A percentile compares a stretch with the other conserved stretches of the same genome.
phyloP scores from a whole-genome alignment of 2,888 invertebrate species.

The Chalcosyrphus nemorum region DNA sequence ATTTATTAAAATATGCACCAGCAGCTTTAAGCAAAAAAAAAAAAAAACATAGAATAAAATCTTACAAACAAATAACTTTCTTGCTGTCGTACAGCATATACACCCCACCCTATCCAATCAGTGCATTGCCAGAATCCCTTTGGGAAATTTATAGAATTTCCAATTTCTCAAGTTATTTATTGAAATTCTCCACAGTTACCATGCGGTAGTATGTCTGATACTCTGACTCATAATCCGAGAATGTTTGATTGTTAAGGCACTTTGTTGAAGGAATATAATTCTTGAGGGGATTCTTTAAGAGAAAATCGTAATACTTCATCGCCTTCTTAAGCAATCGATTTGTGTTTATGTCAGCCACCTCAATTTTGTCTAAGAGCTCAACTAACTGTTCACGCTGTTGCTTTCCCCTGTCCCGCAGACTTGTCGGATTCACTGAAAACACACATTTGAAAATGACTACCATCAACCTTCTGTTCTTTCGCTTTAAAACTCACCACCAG shows the following conservation, averaged over 20 bases:
- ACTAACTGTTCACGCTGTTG: slow-evolving; percentile 78
- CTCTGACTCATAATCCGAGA: slow-evolving; percentile 79
- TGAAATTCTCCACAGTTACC: slow-evolving; percentile 76
- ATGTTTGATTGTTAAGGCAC: slow-evolving; percentile 78
- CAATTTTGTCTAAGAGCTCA: slow-evolving; percentile 79
- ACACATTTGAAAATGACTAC: slow-evolving; percentile 6
- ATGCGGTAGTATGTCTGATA: slow-evolving; percentile 82
- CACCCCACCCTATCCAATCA: background rate
- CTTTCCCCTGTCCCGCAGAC: slow-evolving; percentile 75
- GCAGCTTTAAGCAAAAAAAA: background rate
- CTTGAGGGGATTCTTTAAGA: slow-evolving; percentile 78
- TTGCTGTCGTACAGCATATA: background rate
- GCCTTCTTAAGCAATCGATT: slow-evolving; percentile 76
- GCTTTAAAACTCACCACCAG: slow-evolving; percentile 78
- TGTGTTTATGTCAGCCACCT: slow-evolving; percentile 76
- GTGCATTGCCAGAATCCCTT: background rate
- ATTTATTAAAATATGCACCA: background rate
- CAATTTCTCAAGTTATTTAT: slow-evolving; percentile 71
- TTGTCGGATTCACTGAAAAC: slow-evolving; percentile 77
- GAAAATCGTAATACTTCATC: slow-evolving; percentile 77
- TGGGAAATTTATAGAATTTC: background rate
- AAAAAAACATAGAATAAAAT: background rate
- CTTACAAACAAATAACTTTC: background rate
- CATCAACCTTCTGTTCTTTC: background rate
- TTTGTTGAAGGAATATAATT: slow-evolving; percentile 78